phyloP scores from a whole-genome alignment of 2,888 invertebrate species.

The Eupithecia vulgata region DNA sequence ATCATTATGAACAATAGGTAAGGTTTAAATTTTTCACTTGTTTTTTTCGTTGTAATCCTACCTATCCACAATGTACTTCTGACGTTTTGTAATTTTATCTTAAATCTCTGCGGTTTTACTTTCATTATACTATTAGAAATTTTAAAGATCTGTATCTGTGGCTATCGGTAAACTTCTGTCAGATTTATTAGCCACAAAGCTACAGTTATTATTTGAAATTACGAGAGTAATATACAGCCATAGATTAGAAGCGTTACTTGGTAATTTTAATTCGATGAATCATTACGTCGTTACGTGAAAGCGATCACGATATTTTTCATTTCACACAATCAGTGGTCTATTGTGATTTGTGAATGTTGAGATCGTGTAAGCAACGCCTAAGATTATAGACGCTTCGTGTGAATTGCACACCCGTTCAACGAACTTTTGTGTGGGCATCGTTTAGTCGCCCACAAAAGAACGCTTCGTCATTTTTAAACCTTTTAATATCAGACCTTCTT shows the following conservation, averaged over 20 bases:
- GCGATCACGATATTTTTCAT: constrained; percentile 50
- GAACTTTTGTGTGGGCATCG: constrained; percentile 41
- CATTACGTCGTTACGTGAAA: constrained; percentile 50
- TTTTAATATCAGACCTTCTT: constrained; percentile 16
- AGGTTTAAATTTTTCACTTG: too few species aligned
- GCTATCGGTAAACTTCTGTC: constrained; percentile 44
- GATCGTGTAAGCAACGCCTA: constrained; percentile 35
- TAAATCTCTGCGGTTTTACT: constrained; percentile 29
- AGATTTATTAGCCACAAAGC: constrained; percentile 39
- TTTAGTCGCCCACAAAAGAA: constrained; percentile 47
- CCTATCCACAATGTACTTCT: constrained; percentile 9
- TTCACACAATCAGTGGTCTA: constrained; percentile 39
- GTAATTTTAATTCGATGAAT: constrained; percentile 49
- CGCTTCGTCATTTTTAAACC: constrained; percentile 33
- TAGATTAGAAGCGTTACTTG: constrained; percentile 42
- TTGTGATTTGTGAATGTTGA: constrained; percentile 39
- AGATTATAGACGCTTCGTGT: constrained; percentile 41
- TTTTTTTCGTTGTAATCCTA: background rate
- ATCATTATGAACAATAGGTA: too few species aligned
- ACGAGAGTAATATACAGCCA: constrained; percentile 38
- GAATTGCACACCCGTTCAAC: constrained; percentile 40
- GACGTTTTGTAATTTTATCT: constrained; percentile 29
- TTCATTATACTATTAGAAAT: constrained; percentile 42
- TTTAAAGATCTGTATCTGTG: constrained; percentile 49
- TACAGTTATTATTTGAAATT: constrained; percentile 33